These are phyloP conservation scores for Vanacampus margaritifer DNA, from an alignment of 2,113 vertebrate genomes.

Conservation along the genomic window DNA sequence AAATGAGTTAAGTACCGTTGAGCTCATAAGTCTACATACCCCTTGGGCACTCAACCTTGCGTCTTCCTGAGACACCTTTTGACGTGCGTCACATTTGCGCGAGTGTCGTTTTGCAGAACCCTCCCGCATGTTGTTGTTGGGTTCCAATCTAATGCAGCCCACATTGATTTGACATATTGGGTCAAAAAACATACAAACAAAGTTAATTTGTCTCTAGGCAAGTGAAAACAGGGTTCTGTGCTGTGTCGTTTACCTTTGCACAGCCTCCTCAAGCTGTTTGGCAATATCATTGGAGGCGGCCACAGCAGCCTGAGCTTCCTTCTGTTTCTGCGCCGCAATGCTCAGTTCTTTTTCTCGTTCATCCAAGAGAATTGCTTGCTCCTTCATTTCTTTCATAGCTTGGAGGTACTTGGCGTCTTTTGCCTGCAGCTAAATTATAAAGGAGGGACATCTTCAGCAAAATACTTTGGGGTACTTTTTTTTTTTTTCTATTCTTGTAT, in stretches of 20 bases:
- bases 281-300: constrained; percentile 54
- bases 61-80: constrained; percentile 74
- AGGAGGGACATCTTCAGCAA: neutral
- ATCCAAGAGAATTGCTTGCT: constrained; percentile 67
- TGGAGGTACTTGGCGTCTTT: constrained; percentile 72
- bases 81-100: constrained; percentile 76
- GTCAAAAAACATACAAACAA: too few species aligned
- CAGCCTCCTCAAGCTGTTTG: constrained; percentile 80
- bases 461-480: too few species aligned
- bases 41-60: constrained; percentile 77
- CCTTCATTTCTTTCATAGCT: constrained; percentile 64
- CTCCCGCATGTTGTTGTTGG: constrained; percentile 83
- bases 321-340: constrained; percentile 69
- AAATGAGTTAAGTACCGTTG: too few species aligned
- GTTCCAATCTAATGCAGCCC: constrained; percentile 77
- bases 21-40: too few species aligned
- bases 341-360: constrained; percentile 73
- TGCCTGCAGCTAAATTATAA: constrained; percentile 74
- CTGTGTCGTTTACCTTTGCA: constrained; percentile 74
- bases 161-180: neutral
- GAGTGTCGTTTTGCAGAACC: constrained; percentile 78
- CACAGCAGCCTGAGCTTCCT: constrained; percentile 70
- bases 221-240: neutral
- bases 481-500: too few species aligned
- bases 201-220: neutral